These are phyloP conservation scores for Muscicapa adusta DNA, from an alignment of 2,113 vertebrate species.

Conservation along the genomic window DNA sequence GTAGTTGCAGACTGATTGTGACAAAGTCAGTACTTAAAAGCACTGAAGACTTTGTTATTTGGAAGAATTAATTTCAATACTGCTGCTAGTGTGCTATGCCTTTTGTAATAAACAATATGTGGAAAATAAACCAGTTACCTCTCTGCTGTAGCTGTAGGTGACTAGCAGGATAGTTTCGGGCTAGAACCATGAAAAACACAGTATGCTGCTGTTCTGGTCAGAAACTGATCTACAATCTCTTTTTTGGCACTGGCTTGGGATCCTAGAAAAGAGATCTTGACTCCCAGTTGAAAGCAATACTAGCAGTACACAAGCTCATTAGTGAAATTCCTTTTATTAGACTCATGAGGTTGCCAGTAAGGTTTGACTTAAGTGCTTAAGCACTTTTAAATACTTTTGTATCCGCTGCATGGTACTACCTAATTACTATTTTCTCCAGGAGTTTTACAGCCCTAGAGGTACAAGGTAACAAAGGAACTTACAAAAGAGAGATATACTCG, in stretches of 20 bases:
- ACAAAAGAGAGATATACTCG: not conserved
- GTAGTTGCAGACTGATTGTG: not conserved
- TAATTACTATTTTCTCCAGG: not conserved
- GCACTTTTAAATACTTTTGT: constrained; percentile 4
- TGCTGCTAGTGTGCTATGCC: not conserved
- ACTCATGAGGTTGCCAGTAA: not conserved
- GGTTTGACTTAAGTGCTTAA: not conserved
- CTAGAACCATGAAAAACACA: not conserved
- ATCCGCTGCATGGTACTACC: not conserved
- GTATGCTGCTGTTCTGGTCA: not conserved
- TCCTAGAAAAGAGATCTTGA: not conserved
- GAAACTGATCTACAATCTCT: not conserved
- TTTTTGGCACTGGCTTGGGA: not conserved
- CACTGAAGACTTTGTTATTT: not conserved
- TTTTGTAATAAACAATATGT: not conserved
- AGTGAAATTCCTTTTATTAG: not conserved
- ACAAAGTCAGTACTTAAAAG: not conserved
- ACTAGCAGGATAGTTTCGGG: not conserved
- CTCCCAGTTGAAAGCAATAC: not conserved
- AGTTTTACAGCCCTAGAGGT: not conserved
- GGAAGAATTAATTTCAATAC: not conserved
- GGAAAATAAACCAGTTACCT: not conserved
- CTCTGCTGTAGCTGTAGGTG: not conserved
- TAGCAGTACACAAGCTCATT: not conserved
- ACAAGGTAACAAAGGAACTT: not conserved